A percentile compares a stretch with the other conserved stretches of the same genome.
These are phyloP conservation scores for Cynodonichthys magdalenae DNA, from an alignment of 2,797 vertebrate species.

Conservation along the genomic window DNA sequence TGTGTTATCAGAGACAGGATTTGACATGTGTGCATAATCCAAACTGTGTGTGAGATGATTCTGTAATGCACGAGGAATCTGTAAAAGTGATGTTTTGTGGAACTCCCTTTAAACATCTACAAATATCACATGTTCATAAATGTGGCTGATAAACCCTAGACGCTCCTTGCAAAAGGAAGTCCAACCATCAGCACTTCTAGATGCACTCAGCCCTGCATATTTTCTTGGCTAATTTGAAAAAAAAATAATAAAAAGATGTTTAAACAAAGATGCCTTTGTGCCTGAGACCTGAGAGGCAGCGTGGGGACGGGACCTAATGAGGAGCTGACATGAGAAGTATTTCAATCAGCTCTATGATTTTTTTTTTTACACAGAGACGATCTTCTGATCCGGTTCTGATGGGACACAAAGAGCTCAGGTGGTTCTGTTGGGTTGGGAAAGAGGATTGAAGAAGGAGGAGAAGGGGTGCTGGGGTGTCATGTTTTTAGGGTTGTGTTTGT, in stretches of 20 bases:
- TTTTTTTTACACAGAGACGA: slow-evolving; percentile 29
- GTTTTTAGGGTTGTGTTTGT: slow-evolving; percentile 50
- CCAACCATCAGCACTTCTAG: slow-evolving; percentile 29
- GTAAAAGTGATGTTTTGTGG: too few relatives aligned
- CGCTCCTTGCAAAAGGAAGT: slow-evolving; percentile 39
- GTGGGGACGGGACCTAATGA: slow-evolving; percentile 23
- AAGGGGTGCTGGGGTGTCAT: not conserved
- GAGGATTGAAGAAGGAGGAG: slow-evolving; percentile 13
- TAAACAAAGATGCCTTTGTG: slow-evolving; percentile 44
- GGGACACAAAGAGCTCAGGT: slow-evolving; percentile 38
- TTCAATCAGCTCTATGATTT: slow-evolving; percentile 47
- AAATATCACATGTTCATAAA: not conserved
- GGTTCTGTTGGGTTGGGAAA: slow-evolving; percentile 24
- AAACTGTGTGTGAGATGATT: slow-evolving; percentile 3
- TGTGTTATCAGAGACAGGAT: not conserved
- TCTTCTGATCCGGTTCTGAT: slow-evolving; percentile 16
- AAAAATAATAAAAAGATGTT: slow-evolving; percentile 2
- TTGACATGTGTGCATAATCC: not conserved
- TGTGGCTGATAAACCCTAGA: slow-evolving; percentile 37
- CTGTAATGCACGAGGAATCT: slow-evolving; percentile 5
- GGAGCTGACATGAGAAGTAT: slow-evolving; percentile 52
- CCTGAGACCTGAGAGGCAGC: slow-evolving; percentile 17
- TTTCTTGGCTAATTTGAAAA: slow-evolving; percentile 38
- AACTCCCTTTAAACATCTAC: too few relatives aligned
- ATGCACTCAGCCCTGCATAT: slow-evolving; percentile 23